These are phyloP conservation scores for Nasonia vitripennis DNA, from an alignment of 1,140 invertebrate species.

Conservation along the genomic window DNA sequence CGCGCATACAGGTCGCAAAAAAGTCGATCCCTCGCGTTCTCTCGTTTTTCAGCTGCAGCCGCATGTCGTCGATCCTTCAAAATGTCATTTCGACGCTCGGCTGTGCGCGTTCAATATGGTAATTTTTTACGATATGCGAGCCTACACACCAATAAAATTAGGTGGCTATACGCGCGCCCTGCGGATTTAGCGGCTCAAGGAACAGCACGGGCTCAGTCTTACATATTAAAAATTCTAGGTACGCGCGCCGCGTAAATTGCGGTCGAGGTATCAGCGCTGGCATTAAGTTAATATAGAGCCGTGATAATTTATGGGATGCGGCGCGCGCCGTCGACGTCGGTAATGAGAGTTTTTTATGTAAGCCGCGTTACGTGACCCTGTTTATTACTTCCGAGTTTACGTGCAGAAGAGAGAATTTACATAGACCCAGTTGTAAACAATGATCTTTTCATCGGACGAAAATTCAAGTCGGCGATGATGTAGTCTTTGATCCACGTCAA, in stretches of 20 bases:
- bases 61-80: constrained; percentile 40
- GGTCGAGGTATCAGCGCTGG: too few species aligned
- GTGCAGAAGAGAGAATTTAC: background rate
- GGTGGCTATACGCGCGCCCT: too few species aligned
- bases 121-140: background rate
- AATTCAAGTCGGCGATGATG: background rate
- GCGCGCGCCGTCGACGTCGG: too few species aligned
- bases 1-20: background rate
- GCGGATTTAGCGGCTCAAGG: background rate
- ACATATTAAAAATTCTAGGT: too few species aligned
- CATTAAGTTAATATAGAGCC: too few species aligned
- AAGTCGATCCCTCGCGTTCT: background rate
- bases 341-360: too few species aligned
- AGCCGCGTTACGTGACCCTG: too few species aligned
- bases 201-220: background rate
- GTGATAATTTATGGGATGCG: too few species aligned
- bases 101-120: background rate
- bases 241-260: too few species aligned
- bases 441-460: background rate
- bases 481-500: background rate
- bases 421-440: background rate
- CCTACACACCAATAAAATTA: background rate
- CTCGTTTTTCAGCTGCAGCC: constrained; percentile 5
- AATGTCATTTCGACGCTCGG: constrained; percentile 2
- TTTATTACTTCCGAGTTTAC: too few species aligned